phyloP scores from a whole-genome alignment of 2,888 invertebrate genomes.

The Drosophila algonquin region DNA sequence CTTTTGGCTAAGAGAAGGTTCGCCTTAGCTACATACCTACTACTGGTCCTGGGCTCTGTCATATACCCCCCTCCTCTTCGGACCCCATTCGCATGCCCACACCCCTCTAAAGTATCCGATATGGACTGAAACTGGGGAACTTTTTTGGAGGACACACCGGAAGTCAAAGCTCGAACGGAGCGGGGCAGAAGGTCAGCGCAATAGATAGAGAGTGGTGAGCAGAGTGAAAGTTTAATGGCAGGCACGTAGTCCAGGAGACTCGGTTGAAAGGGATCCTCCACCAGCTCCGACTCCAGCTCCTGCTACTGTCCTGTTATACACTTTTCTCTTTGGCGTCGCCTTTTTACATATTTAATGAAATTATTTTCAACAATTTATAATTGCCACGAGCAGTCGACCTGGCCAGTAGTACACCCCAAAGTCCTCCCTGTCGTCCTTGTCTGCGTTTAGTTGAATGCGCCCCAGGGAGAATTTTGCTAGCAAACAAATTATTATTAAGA shows the following conservation, averaged over 20 bases:
- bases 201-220: slow-evolving; percentile 21
- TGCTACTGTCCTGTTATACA: slow-evolving; percentile 51
- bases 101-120: neutral
- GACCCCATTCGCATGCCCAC: neutral
- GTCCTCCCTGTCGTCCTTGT: slow-evolving; percentile 12
- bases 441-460: slow-evolving; percentile 72
- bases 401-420: neutral
- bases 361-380: slow-evolving; percentile 79
- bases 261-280: slow-evolving; percentile 21
- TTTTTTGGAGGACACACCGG: slow-evolving; percentile 57
- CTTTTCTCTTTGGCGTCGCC: slow-evolving; percentile 64
- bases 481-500: slow-evolving; percentile 67
- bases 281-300: neutral
- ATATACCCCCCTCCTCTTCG: neutral
- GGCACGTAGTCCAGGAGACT: slow-evolving; percentile 28
- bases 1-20: slow-evolving; percentile 10
- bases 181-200: slow-evolving; percentile 2
- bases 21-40: slow-evolving; percentile 18
- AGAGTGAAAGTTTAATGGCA: slow-evolving; percentile 65
- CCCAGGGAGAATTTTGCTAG: slow-evolving; percentile 69
- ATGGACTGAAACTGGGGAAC: slow-evolving; percentile 10
- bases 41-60: neutral
- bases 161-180: slow-evolving; percentile 62
- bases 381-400: slow-evolving; percentile 68
- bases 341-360: slow-evolving; percentile 80